Base-by-base conservation (phyloP, 2,113 vertebrate genomes). In the Dunckerocampus dactyliophorus region DNA sequence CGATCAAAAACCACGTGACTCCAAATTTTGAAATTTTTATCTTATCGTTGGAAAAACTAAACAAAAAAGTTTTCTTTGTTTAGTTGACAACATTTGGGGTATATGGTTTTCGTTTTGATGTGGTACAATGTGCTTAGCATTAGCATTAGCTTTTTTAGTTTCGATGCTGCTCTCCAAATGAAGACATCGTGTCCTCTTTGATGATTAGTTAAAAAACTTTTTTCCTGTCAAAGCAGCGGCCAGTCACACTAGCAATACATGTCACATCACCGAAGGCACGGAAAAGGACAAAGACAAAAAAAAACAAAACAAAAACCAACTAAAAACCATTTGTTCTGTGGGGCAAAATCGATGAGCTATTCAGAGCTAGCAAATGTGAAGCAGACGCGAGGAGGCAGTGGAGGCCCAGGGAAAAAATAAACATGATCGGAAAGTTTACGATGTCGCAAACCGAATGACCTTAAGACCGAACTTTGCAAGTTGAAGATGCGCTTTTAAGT, bases 241-340 rank as follows among this genome's bases (percentile, higher is more conserved):
- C 46, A 17, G 8, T 8, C 15, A 8, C 16, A 51, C 64, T 59
- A 63, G 59, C 69, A 10, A 55, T 70, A 74, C 63, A 71, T 49
- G 51, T 49, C 31, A 51, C 61, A 6, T 58, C 57, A 46, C 64
- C 62, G 56, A 50, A 71, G 63, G 47, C 55, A 58, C 56, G 51
- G 22, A 69, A 46, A 51, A 31, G 22, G 15, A 10, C 4, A 16
- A 46, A 66, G 8, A 62, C 47, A 19, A 31, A 51, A 48, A 50
- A 50, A 4, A 22, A 22, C 12, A 50, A 22, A 11, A n/a, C n/a
- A 48, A 28, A 28, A 28, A 28, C 24, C 24, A 28, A 28, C 24
- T 4, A 51, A 21, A 8, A 49, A 49, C 47, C 1, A 3, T 13
- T 49, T 13, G 47, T 6, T 13, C 20, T 4, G 19, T 20, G 47